These are phyloP conservation scores for Oostethus manadensis DNA, from an alignment of 2,113 vertebrate species.

Conservation along the genomic window DNA sequence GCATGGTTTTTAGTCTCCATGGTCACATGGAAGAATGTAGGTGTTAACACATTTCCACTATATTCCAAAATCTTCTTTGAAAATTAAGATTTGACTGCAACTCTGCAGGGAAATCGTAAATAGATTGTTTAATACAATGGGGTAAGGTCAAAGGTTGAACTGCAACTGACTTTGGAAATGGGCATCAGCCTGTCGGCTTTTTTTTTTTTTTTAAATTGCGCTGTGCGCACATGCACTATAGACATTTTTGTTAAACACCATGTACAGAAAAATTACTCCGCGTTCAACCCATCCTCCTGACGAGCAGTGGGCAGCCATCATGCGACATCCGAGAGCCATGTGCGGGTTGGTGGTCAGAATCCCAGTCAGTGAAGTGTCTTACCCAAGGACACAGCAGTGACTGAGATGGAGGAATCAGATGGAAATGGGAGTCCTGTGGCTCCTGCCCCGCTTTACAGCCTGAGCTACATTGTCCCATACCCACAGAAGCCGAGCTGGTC, in stretches of 20 bases:
- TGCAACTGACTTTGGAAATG: slow-evolving; percentile 58
- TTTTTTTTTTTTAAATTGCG: slow-evolving; percentile 62
- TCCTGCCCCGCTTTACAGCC: no score
- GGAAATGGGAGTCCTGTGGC: no score
- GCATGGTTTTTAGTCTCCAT: slow-evolving; percentile 17
- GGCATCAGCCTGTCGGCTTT: slow-evolving; percentile 52
- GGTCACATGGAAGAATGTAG: background rate
- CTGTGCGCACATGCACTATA: slow-evolving; percentile 76
- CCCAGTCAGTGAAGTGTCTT: no score
- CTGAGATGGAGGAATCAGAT: no score
- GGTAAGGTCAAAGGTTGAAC: slow-evolving; percentile 49
- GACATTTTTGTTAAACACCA: no score
- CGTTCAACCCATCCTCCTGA: no score
- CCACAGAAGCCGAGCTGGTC: slow-evolving; percentile 56
- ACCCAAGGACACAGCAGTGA: no score
- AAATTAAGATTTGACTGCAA: slow-evolving; percentile 49
- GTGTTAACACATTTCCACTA: slow-evolving; percentile 40
- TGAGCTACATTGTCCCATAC: no score
- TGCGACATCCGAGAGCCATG: no score
- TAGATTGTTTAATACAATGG: slow-evolving; percentile 41
- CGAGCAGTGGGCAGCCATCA: no score
- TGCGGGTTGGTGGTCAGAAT: no score
- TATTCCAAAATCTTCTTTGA: slow-evolving; percentile 41
- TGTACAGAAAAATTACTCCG: no score
- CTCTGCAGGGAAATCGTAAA: slow-evolving; percentile 66